Conservation (phyloP, 2,797 vertebrate species). For the Anableps anableps region DNA sequence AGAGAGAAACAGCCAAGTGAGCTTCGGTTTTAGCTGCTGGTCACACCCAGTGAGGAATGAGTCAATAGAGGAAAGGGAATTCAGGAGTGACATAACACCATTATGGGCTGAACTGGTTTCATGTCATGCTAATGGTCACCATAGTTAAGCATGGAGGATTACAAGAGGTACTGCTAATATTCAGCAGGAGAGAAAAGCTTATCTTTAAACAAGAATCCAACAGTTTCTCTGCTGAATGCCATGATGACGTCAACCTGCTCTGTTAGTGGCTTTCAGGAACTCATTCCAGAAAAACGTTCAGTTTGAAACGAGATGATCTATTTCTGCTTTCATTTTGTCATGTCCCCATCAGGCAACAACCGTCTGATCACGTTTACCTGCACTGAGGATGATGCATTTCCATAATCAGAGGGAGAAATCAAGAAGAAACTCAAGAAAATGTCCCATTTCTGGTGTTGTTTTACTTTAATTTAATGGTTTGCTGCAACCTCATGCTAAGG, state of each 20-base stretch:
- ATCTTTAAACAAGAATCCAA: neutral
- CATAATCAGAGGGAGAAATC: neutral
- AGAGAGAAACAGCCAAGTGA: slow-evolving; percentile 61
- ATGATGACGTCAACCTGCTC: neutral
- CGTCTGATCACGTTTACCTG: neutral
- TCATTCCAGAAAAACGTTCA: neutral
- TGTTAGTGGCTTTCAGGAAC: neutral
- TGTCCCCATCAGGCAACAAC: neutral
- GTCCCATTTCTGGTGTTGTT: neutral
- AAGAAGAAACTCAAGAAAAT: neutral
- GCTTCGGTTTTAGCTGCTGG: slow-evolving; percentile 40
- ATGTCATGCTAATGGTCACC: neutral
- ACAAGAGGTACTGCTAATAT: neutral
- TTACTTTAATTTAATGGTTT: no score
- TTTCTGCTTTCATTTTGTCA: neutral
- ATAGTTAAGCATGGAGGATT: neutral
- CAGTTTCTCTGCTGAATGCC: neutral
- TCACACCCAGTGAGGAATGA: slow-evolving; percentile 72
- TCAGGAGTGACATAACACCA: slow-evolving; percentile 16
- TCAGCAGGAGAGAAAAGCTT: neutral
- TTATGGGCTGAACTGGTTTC: slow-evolving; percentile 2
- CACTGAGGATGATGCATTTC: neutral
- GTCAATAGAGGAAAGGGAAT: slow-evolving; percentile 55
- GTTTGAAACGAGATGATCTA: neutral
- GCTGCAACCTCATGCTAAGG: neutral